Base-by-base conservation (phyloP, 2,888 invertebrate species). In the Margaritifera margaritifera region DNA sequence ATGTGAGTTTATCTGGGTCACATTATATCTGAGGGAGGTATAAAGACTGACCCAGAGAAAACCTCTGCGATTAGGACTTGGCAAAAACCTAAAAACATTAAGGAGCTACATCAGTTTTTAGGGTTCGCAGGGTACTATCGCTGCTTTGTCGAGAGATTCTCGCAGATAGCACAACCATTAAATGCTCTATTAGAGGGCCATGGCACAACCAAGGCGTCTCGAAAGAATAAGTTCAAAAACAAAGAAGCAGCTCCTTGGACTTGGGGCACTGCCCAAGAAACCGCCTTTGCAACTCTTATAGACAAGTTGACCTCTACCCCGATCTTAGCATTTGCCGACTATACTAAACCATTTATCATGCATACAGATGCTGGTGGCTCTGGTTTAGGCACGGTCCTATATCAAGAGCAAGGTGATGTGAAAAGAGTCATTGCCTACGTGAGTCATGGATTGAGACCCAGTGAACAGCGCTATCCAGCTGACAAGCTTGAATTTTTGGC, bases 1-100 rank as follows among this genome's bases (percentile, higher is more conserved):
- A n/a, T 54, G 54, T 54, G 54, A 54, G n/a, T 54, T 54, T 54
- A 54, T 54, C 25, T 54, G 2, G 54, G 54, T 54, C 54, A 54
- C n/a, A 5, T 54, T n/a, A n/a, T 53, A 18, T 15, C 18, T 53
- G 53, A 53, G 19, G 19, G 19, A 15, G n/a, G n/a, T n/a, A n/a
- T n/a, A n/a, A n/a, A n/a, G n/a, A n/a, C n/a, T n/a, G n/a, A n/a
- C n/a, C n/a, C n/a, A n/a, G n/a, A n/a, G n/a, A n/a, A n/a, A n/a
- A n/a, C n/a, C n/a, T n/a, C n/a, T n/a, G n/a, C n/a, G n/a, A n/a
- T n/a, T n/a, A n/a, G n/a, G n/a, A n/a, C n/a, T n/a, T n/a, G n/a
- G n/a, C n/a, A n/a, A n/a, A n/a, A n/a, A n/a, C n/a, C n/a, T n/a
- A n/a, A n/a, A n/a, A n/a, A n/a, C n/a, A n/a, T n/a, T n/a, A n/a